These are phyloP conservation scores for Artibeus lituratus DNA, from an alignment of 2,797 vertebrate species.

Conservation along the genomic window DNA sequence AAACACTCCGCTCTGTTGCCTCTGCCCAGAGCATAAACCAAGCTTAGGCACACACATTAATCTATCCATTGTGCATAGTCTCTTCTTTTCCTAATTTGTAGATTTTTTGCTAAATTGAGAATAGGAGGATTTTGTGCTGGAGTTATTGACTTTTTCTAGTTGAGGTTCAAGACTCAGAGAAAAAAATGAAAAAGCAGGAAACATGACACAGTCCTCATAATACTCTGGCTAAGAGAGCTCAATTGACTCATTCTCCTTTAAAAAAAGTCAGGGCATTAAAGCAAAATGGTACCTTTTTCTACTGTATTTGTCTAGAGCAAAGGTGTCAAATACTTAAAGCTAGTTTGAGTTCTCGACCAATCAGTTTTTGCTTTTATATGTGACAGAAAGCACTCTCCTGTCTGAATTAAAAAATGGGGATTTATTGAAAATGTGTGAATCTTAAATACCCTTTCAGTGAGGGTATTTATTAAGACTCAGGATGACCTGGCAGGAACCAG, in stretches of 20 bases:
- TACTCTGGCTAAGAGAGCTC: not conserved
- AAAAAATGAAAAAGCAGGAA: not conserved
- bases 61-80: not conserved
- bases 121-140: not conserved
- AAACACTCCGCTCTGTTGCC: not conserved
- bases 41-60: not conserved
- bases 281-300: not conserved
- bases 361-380: not conserved
- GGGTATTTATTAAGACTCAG: not conserved
- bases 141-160: not conserved
- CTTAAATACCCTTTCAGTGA: no score
- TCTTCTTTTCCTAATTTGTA: not conserved
- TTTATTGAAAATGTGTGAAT: not conserved
- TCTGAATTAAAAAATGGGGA: not conserved
- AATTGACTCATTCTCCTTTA: not conserved
- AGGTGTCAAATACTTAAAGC: not conserved
- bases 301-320: not conserved
- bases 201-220: not conserved
- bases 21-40: not conserved
- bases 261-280: not conserved
- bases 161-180: not conserved
- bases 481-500: not conserved
- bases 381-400: not conserved
- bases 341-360: not conserved
- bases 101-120: not conserved